Evolutionary conservation across 2,113 vertebrate genomes (phyloP), one percentile per base, ranked within the genome.

Genomic region (Psammodynastes pulverulentus): DNA sequence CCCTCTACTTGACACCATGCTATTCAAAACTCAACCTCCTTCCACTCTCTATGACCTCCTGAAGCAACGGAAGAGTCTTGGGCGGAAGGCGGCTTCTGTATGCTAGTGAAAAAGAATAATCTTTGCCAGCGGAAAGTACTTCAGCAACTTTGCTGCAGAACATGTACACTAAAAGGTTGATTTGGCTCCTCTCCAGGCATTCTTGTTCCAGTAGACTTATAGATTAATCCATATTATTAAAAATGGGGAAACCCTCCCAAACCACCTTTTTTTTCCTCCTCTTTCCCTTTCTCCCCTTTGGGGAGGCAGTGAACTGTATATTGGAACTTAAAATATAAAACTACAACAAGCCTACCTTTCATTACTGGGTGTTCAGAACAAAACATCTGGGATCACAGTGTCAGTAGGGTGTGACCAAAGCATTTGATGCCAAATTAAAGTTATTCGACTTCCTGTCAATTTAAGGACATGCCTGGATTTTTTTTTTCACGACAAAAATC

Each of bases 41-140:
- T 95, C 51, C 94, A 94, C 96, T 96, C 96, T 97, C 98, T 98
- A 96, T 98, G 98, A 97, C 98, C 98, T 97, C 97, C 94, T 98
- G 98, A 99, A 99, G 99, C 99, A 98, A 99, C 99, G 98, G 98
- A 99, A 99, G 98, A 99, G 97, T 98, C 99, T 97, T 99, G 99
- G 99, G 99, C 99, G 17, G 99, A 99, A 97, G 99, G 99, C 97
- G 98, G 99, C 97, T 99, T 99, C 98, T 99, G 99, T 98, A 98
- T 99, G 98, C 98, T 99, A 95, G 99, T 99, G 97, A 99, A 99
- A 99, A 99, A 99, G 98, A 99, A 99, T 98, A 99, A 99, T 98
- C 98, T 99, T 94, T 99, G 99, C 97, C 98, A 99, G 97, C 98
- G 99, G 97, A 99, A 99, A 97, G 99, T 99, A 96, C 98, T 99